Conservation (phyloP, 2,113 vertebrate species). For the Mus spicilegus region DNA sequence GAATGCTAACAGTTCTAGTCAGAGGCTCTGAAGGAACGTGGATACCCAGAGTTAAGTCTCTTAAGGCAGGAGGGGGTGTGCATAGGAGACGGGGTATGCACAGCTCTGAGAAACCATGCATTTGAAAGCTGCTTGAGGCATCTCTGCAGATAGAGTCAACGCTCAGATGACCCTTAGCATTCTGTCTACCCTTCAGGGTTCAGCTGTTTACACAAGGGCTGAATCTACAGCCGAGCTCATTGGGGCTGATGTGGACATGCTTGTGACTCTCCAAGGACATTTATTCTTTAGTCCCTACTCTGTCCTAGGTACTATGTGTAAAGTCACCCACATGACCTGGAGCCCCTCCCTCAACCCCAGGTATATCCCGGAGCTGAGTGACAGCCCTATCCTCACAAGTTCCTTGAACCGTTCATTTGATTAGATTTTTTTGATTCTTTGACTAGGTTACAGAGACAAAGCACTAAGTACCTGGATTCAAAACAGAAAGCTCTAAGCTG, state of each 20-base stretch:
- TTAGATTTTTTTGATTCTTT: neutral
- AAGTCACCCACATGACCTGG: neutral
- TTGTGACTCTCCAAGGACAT: constrained; percentile 7
- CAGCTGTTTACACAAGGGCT: neutral
- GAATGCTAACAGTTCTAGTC: constrained; percentile 13
- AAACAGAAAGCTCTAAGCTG: neutral
- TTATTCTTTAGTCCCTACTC: neutral
- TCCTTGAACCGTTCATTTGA: neutral
- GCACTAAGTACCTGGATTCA: neutral
- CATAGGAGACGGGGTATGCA: neutral
- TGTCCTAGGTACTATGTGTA: neutral
- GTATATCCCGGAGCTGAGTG: neutral
- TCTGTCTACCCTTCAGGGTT: neutral
- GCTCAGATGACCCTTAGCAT: neutral
- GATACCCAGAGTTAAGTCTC: neutral
- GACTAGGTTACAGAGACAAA: neutral
- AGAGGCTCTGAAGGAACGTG: neutral
- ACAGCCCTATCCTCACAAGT: no score
- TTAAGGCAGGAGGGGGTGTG: neutral
- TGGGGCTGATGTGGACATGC: neutral
- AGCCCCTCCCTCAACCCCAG: no score
- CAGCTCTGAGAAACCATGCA: neutral
- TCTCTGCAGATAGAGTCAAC: neutral
- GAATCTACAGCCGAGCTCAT: neutral
- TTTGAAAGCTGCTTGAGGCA: neutral